Conservation (phyloP, 2,797 vertebrate genomes). For the Parambassis ranga region DNA sequence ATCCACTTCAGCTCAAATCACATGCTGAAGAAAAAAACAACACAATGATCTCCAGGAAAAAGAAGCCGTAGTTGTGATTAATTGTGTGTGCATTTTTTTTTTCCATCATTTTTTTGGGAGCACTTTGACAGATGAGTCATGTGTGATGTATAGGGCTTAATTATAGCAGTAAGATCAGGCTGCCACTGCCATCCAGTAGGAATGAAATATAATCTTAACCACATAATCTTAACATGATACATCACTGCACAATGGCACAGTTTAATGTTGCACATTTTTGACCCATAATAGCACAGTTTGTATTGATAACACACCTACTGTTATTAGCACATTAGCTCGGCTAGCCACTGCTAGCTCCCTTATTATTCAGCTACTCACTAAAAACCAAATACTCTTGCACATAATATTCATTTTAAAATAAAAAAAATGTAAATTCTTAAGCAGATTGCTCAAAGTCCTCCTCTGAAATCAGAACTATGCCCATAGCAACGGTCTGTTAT, state of each 20-base stretch:
- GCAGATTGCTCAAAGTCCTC: too few species aligned
- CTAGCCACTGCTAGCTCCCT: too few species aligned
- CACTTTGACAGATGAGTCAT: constrained; percentile 58
- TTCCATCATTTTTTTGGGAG: constrained; percentile 49
- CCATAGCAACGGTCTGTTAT: too few species aligned
- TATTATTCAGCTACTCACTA: too few species aligned
- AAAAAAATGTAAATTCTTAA: too few species aligned
- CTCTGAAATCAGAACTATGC: too few species aligned
- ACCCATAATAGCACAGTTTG: too few species aligned
- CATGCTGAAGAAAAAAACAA: constrained; percentile 38
- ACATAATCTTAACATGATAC: constrained; percentile 30
- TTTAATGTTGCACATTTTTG: too few species aligned
- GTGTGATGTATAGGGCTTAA: constrained; percentile 53
- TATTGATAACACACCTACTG: too few species aligned
- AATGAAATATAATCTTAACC: constrained; percentile 29
- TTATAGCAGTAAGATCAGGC: constrained; percentile 50
- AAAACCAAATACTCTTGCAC: too few species aligned
- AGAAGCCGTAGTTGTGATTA: constrained; percentile 49
- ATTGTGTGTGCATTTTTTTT: constrained; percentile 57
- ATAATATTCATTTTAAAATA: too few species aligned
- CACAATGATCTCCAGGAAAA: constrained; percentile 20
- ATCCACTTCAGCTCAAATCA: constrained; percentile 30
- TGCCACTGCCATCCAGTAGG: constrained; percentile 28
- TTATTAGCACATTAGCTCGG: too few species aligned
- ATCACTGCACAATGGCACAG: neutral